A percentile compares a stretch with the other conserved stretches of the same genome.
These are phyloP conservation scores for Tromatobia lineatoria DNA, from an alignment of 2,888 invertebrate species.

Conservation along the genomic window DNA sequence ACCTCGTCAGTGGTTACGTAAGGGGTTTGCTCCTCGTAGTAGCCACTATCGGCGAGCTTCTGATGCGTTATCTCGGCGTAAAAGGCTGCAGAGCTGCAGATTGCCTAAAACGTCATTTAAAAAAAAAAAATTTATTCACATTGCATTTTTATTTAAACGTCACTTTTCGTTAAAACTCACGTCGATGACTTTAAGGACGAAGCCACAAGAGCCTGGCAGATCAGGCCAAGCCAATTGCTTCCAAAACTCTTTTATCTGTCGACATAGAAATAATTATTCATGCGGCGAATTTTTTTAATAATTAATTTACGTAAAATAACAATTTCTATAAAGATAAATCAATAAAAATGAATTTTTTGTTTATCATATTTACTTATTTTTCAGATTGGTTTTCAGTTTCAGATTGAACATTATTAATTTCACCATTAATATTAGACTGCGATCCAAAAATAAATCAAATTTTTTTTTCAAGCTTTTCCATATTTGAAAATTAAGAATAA, in stretches of 20 bases:
- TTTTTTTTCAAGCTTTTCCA: too few relatives aligned
- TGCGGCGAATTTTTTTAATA: too few relatives aligned
- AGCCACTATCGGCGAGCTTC: conserved; percentile 92
- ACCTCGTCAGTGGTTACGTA: conserved; percentile 85
- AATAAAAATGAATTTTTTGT: too few relatives aligned
- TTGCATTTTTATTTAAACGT: not conserved
- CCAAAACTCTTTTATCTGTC: conserved; percentile 94
- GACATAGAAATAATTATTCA: conserved; percentile 46
- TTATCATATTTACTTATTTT: too few relatives aligned
- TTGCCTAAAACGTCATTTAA: conserved; percentile 87
- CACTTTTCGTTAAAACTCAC: conserved; percentile 79
- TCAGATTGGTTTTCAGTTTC: too few relatives aligned
- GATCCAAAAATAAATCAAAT: too few relatives aligned
- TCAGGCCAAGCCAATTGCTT: conserved; percentile 96
- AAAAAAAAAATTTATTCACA: not conserved
- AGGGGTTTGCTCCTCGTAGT: conserved; percentile 89
- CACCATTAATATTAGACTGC: too few relatives aligned
- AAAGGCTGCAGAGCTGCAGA: conserved; percentile 94
- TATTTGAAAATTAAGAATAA: too few relatives aligned
- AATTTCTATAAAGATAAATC: too few relatives aligned
- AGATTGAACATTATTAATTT: too few relatives aligned
- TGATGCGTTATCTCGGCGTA: conserved; percentile 95
- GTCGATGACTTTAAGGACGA: conserved; percentile 87
- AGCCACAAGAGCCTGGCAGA: conserved; percentile 86
- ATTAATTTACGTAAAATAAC: too few relatives aligned